These are phyloP conservation scores for Cotesia chilonis DNA, from an alignment of 1,140 invertebrate species.

Conservation along the genomic window DNA sequence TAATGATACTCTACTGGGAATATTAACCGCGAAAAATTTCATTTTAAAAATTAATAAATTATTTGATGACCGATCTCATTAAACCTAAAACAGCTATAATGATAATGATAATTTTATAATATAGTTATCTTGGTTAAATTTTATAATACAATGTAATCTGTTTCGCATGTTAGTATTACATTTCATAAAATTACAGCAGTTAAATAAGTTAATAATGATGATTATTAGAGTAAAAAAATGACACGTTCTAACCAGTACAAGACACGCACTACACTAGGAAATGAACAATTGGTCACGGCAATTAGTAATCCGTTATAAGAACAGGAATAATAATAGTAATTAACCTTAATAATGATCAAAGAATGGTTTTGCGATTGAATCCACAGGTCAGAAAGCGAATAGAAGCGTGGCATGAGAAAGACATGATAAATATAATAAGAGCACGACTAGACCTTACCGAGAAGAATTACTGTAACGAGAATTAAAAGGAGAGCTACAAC, in stretches of 20 bases:
- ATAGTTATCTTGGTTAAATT: no score
- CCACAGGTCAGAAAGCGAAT: neutral
- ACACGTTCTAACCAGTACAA: constrained; percentile 29
- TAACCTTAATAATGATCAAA: no score
- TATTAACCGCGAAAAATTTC: no score
- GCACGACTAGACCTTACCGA: neutral
- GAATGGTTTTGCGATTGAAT: neutral
- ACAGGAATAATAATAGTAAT: neutral
- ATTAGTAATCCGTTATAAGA: constrained; percentile 39
- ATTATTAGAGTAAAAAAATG: constrained; percentile 3
- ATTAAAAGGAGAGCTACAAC: neutral
- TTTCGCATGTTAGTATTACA: no score
- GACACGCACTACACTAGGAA: constrained; percentile 37
- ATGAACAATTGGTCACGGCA: constrained; percentile 43
- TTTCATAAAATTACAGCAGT: no score
- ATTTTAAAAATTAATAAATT: no score
- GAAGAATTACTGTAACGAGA: neutral
- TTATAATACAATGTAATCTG: no score
- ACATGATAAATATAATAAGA: neutral
- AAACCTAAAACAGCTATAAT: no score
- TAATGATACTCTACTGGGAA: no score
- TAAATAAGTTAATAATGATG: no score
- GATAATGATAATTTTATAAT: no score
- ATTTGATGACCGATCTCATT: no score
- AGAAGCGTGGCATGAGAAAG: neutral